These are phyloP conservation scores for Linepithema humile DNA, from an alignment of 1,140 invertebrate genomes.

Conservation along the genomic window DNA sequence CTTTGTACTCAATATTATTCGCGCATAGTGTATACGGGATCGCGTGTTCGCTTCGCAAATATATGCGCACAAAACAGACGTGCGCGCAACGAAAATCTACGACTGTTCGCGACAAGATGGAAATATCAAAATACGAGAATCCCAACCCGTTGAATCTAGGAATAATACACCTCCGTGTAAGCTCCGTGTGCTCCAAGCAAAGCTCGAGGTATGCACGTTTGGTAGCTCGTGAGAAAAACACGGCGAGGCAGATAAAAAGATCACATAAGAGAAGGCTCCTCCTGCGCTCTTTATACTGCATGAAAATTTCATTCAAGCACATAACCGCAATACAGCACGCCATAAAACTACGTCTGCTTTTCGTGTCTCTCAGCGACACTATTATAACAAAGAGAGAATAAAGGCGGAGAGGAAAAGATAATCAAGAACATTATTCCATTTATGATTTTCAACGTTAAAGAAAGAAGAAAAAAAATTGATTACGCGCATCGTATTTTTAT, in stretches of 20 bases:
- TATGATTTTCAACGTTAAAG: not conserved
- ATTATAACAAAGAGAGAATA: slow-evolving; percentile 27
- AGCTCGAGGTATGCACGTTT: slow-evolving; percentile 18
- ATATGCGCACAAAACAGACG: slow-evolving; percentile 25
- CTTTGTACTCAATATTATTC: slow-evolving; percentile 23
- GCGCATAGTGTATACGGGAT: not conserved
- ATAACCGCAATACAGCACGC: slow-evolving; percentile 23
- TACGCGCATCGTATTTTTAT: not conserved
- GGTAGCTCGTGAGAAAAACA: slow-evolving; percentile 54
- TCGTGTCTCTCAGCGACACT: slow-evolving; percentile 27
- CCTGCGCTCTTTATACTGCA: slow-evolving; percentile 49
- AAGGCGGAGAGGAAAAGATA: not conserved
- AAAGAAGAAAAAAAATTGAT: not conserved
- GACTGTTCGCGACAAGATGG: slow-evolving; percentile 34
- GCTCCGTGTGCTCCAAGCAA: slow-evolving; percentile 11
- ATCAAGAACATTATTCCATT: not conserved
- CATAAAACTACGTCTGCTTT: slow-evolving; percentile 31
- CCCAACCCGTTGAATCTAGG: not conserved
- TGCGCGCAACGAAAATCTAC: slow-evolving; percentile 30
- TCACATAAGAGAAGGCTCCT: slow-evolving; percentile 48
- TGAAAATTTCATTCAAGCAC: slow-evolving; percentile 55
- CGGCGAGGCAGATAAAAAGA: slow-evolving; percentile 45
- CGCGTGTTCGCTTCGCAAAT: slow-evolving; percentile 21
- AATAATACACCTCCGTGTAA: slow-evolving; percentile 38
- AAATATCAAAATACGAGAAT: slow-evolving; percentile 51